Conservation (phyloP, 2,888 invertebrate species). For the Drosophila mimica region DNA sequence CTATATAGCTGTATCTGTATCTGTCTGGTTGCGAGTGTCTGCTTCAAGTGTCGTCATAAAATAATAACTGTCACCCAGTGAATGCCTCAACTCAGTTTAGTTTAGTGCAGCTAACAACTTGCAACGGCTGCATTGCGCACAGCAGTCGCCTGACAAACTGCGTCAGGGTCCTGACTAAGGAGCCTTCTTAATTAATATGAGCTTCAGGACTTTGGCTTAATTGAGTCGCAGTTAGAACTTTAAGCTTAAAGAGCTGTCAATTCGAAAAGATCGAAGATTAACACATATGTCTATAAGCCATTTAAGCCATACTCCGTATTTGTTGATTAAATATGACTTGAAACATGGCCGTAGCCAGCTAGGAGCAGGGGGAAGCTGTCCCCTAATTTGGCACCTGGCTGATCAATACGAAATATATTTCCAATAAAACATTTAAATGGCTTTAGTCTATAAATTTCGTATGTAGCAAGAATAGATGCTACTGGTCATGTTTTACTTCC, state of each 20-base stretch:
- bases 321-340: background rate
- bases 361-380: background rate
- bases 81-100: conserved; percentile 31
- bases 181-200: conserved; percentile 1
- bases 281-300: background rate
- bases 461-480: too few species aligned
- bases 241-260: background rate
- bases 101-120: conserved; percentile 1
- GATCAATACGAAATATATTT: background rate
- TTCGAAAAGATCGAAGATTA: background rate
- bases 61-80: conserved; percentile 57
- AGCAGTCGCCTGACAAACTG: conserved; percentile 1
- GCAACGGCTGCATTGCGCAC: conserved; percentile 25
- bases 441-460: too few species aligned
- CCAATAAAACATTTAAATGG: background rate
- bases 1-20: background rate
- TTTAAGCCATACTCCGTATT: background rate
- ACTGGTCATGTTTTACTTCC: too few species aligned
- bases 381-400: background rate
- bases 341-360: background rate
- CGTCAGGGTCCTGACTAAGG: background rate
- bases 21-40: conserved; percentile 16
- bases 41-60: conserved; percentile 47
- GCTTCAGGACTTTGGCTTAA: background rate
- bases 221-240: conserved; percentile 3